phyloP scores from a whole-genome alignment of 2,797 vertebrate genomes.

The Anabacerthia variegaticeps region DNA sequence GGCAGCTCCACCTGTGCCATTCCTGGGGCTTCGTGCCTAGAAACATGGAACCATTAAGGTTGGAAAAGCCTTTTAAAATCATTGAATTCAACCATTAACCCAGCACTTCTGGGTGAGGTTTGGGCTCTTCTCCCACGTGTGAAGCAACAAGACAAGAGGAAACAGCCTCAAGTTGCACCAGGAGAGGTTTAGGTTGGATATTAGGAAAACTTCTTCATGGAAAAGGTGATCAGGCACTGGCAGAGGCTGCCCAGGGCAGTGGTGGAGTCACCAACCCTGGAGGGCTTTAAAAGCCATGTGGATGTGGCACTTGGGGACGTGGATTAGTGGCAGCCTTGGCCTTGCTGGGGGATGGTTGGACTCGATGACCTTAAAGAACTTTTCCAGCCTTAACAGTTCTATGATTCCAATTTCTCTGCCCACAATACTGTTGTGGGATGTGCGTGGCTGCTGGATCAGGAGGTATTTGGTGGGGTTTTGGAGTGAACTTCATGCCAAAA shows the following conservation, averaged over 20 bases:
- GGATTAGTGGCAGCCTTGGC: neutral
- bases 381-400: neutral
- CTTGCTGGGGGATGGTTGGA: neutral
- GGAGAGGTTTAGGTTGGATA: neutral
- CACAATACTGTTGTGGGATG: neutral
- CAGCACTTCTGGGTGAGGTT: neutral
- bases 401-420: neutral
- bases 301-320: neutral
- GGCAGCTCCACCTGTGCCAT: neutral
- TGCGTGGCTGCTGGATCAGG: neutral
- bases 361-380: neutral
- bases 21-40: neutral
- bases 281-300: neutral
- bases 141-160: neutral
- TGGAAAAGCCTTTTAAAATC: neutral
- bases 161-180: neutral
- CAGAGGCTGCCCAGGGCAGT: neutral
- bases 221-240: neutral
- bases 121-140: neutral
- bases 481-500: rapidly evolving
- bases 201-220: neutral
- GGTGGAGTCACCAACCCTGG: neutral
- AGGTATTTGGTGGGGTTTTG: neutral
- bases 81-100: neutral
- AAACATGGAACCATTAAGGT: neutral